These are phyloP conservation scores for Choloepus hoffmanni DNA, from an alignment of 2,113 vertebrate genomes.

Conservation along the genomic window DNA sequence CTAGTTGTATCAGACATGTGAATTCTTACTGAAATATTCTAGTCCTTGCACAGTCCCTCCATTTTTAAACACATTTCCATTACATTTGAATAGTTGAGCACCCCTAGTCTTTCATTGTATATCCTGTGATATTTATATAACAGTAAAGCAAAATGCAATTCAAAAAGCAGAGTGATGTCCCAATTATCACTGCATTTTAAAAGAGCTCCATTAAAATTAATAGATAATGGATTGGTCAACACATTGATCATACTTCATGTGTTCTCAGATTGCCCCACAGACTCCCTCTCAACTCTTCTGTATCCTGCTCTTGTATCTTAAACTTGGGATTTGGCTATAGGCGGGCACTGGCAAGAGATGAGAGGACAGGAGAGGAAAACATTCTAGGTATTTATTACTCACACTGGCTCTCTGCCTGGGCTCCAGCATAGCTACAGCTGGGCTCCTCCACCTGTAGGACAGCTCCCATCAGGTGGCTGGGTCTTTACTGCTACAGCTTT, in stretches of 20 bases:
- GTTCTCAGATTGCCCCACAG: neutral
- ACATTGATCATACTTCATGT: neutral
- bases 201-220: neutral
- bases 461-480: accelerated
- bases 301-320: neutral
- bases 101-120: conserved; percentile 35
- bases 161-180: neutral
- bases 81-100: conserved; percentile 40
- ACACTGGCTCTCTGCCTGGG: neutral
- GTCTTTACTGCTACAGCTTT: neutral
- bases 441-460: too few species aligned
- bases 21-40: conserved; percentile 64
- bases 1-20: neutral
- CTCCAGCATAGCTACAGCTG: neutral
- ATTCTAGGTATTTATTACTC: neutral
- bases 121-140: conserved; percentile 58
- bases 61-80: conserved; percentile 44
- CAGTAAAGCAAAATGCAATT: neutral
- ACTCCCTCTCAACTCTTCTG: neutral
- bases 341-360: neutral
- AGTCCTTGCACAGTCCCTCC: neutral
- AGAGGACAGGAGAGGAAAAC: neutral
- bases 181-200: conserved; percentile 34
- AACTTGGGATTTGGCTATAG: neutral
- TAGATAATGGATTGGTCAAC: neutral